Conservation (phyloP, 1,140 invertebrate species). For the Holotrichia oblita region DNA sequence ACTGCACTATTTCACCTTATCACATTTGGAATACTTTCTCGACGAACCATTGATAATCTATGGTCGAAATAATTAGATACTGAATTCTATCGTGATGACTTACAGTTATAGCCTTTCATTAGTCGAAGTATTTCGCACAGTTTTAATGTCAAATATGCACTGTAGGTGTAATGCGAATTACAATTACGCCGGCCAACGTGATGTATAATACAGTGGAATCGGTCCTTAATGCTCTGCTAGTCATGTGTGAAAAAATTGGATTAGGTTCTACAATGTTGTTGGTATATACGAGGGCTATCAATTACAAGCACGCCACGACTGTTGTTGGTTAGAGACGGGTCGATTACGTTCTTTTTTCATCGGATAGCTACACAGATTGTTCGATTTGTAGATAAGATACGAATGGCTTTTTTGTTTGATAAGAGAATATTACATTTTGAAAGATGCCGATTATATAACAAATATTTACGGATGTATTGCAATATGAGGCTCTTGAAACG, state of each 20-base stretch:
- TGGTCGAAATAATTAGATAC: no score
- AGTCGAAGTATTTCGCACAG: background rate
- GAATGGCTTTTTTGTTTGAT: background rate
- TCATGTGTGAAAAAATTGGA: conserved; percentile 32
- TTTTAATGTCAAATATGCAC: conserved; percentile 22
- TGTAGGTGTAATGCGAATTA: conserved; percentile 33
- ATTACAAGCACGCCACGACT: background rate
- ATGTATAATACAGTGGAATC: background rate
- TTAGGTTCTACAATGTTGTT: conserved; percentile 21
- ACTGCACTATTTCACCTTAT: no score
- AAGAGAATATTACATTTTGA: background rate
- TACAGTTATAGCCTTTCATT: conserved; percentile 15
- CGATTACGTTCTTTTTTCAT: background rate
- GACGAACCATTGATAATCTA: no score
- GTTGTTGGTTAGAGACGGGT: background rate
- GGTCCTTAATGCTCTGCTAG: conserved; percentile 25
- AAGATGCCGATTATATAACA: no score
- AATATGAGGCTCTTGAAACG: no score
- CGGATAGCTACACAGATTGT: background rate
- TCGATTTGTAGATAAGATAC: background rate
- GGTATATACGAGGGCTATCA: background rate
- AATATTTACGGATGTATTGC: no score
- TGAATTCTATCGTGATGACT: background rate
- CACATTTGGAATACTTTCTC: no score
- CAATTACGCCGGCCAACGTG: background rate